Base-by-base conservation (phyloP, 2,888 invertebrate species). In the Philhelius pedissequus region DNA sequence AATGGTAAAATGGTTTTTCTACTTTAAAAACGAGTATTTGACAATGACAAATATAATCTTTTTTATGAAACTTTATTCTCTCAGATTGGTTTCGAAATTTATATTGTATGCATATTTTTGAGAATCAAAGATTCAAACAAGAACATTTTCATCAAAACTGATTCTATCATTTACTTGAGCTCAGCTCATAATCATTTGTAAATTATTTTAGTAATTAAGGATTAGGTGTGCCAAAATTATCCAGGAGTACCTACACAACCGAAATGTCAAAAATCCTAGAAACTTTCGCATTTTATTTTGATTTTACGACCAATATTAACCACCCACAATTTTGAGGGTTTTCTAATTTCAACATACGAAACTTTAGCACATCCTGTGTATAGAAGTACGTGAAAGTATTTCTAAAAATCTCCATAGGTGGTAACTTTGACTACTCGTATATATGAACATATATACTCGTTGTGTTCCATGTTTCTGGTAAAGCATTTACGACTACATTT, bases 41-140 rank as follows among this genome's bases (percentile, higher is more conserved):
- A 56, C 56, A 56, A 20, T 20, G 56, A 35, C 56, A 56, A 56
- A 56, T 13, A 56, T 35, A 56, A 56, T 56, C 32, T 56, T 54
- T 35, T 13, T 35, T 20, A 35, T 15, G 32, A 32, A 56, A 56
- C 35, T 56, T 56, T 48, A 22, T 48, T 48, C 13, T 48, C 22
- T 20, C 9, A 25, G 8, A 40, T 40, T 52, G 13, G 7, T 50
- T 50, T 27, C 4, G 9, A 40, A 20, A 50, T 20, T 20, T 43
- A 7, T 20, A 9, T 9, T 2, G 8, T 40, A n/a, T 7, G 0
- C 4, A 43, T 5, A n/a, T 38, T n/a, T 40, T 1, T 45, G 4
- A 20, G 11, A 22, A 13, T 3, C 13, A 22, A 11, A 22, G 45
- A n/a, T n/a, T n/a, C n/a, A n/a, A n/a, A n/a, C n/a, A n/a, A n/a